phyloP scores from a whole-genome alignment of 1,140 invertebrate genomes.

The Conus betulinus region DNA sequence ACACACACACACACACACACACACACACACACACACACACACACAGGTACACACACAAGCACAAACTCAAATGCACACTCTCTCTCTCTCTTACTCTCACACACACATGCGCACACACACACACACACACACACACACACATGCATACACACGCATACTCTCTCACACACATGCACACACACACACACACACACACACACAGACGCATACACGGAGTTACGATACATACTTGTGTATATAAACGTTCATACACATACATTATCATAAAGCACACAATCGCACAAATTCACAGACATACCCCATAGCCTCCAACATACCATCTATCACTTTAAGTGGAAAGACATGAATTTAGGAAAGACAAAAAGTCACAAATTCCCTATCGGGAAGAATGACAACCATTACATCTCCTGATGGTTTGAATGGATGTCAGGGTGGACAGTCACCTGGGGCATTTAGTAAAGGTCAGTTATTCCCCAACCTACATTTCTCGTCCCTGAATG shows the following conservation, averaged over 20 bases:
- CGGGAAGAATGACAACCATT: too few relatives aligned
- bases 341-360: too few relatives aligned
- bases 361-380: too few relatives aligned
- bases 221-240: neutral
- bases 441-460: too few relatives aligned
- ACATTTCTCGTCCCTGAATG: too few relatives aligned
- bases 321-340: too few relatives aligned
- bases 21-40: constrained; percentile 1
- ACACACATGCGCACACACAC: neutral
- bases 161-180: neutral
- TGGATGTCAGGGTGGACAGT: too few relatives aligned
- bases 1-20: neutral
- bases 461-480: too few relatives aligned
- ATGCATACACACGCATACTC: neutral
- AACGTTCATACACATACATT: neutral
- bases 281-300: neutral
- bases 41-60: neutral
- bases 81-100: neutral
- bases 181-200: constrained; percentile 5
- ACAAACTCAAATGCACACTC: neutral
- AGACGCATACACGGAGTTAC: neutral
- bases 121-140: neutral
- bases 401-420: too few relatives aligned
- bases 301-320: too few relatives aligned
- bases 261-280: neutral